Base-by-base conservation (phyloP, 30 jellyfish, hydroid and myxozoan genomes). In the Phacellophora camtschatica region DNA sequence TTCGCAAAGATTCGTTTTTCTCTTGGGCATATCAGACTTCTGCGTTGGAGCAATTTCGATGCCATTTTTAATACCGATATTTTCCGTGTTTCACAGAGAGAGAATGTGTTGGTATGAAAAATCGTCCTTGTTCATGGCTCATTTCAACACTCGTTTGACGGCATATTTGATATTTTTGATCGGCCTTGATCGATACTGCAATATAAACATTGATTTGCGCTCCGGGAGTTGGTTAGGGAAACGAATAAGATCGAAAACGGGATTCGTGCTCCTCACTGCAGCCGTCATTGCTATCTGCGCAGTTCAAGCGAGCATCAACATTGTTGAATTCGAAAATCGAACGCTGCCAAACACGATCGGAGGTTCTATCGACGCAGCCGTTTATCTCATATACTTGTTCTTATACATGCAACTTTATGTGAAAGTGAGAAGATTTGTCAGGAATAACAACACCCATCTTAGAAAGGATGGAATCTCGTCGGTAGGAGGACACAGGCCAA, bases 161-260 rank as follows among this genome's bases (percentile, higher is more conserved):
- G 85, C 85, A 43, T 71, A 71, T 49, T 58, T 71, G 33, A 46
- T 71, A 0, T 71, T 71, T 59, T 18, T 71, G 59, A 50, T 71
- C 3, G 85, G 85, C 0, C 24, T 71, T 24, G 85, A 71, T 25
- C 85, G 85, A n/a, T 71, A 71, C 71, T 71, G 49, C 74, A 71
- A 71, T 25, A 71, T 71, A 16, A 71, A 15, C 34, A 57, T 73
- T 19, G 65, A 71, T 16, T n/a, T 71, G 51, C 85, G 65, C 24
- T 71, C 85, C 25, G 42, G 34, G 51, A 71, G 71, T 39, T 6
- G 5, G 22, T 41, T 71, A 6, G 42, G 73, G 23, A 71, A 50
- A 49, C 10, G 3, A 2, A 50, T 54, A 27, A 58, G 51, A 54
- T 71, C 85, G 56, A 41, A 71, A 9, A 71, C 54, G 20, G 85